phyloP scores from a whole-genome alignment of 1,140 invertebrate species.

The Drosophila orena region DNA sequence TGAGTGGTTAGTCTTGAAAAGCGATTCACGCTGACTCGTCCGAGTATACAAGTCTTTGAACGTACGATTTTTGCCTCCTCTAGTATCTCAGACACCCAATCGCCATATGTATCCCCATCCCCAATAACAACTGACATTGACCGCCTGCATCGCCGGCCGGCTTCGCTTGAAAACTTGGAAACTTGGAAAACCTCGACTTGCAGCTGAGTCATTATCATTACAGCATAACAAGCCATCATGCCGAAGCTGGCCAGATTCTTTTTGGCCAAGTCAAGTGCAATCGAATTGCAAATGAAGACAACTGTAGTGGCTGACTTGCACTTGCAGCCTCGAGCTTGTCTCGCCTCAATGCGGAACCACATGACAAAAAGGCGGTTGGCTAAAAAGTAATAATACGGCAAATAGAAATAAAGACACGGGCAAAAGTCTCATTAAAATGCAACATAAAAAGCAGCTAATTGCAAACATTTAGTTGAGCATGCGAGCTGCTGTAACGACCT shows the following conservation, averaged over 20 bases:
- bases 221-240: not conserved
- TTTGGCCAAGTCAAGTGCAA: constrained; percentile 57
- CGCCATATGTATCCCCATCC: not conserved
- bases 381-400: constrained; percentile 6
- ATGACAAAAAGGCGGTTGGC: constrained; percentile 47
- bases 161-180: constrained; percentile 15
- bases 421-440: constrained; percentile 73
- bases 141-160: constrained; percentile 73
- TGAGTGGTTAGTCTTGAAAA: constrained; percentile 71
- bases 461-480: constrained; percentile 41
- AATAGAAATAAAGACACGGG: constrained; percentile 7
- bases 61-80: not conserved
- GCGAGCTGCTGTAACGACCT: constrained; percentile 39
- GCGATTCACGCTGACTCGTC: constrained; percentile 52
- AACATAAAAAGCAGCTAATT: constrained; percentile 76
- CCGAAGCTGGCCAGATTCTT: constrained; percentile 38
- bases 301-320: constrained; percentile 55
- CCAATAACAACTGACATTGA: constrained; percentile 61
- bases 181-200: not conserved
- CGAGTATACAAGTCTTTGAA: not conserved
- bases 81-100: not conserved
- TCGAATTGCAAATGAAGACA: constrained; percentile 76
- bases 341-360: constrained; percentile 76
- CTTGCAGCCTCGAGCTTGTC: constrained; percentile 54
- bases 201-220: constrained; percentile 67